Evolutionary conservation across 2,888 invertebrate genomes (phyloP).

Genomic region (Drosophila aldrichi): DNA sequence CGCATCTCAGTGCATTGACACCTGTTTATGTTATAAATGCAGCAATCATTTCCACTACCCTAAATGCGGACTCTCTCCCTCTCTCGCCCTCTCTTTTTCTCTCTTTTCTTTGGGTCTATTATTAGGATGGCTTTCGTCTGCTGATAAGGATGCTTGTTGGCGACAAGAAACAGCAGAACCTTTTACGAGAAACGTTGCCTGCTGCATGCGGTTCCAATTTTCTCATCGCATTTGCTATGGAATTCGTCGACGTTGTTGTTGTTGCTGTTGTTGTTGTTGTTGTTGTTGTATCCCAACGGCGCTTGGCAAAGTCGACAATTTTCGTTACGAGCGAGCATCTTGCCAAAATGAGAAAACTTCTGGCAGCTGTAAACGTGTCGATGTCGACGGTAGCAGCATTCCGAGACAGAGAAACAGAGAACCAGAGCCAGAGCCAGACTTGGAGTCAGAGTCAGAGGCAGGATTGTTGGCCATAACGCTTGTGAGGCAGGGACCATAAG

Average conservation of each 20-base stretch:
- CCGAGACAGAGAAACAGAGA: conserved; percentile 30
- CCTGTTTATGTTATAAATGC: conserved; percentile 14
- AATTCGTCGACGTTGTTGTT: conserved; percentile 23
- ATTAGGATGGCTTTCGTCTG: conserved; percentile 75
- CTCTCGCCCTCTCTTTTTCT: conserved; percentile 11
- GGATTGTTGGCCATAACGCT: conserved; percentile 48
- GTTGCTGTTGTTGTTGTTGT: not conserved
- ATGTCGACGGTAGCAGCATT: conserved; percentile 35
- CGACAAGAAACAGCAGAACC: conserved; percentile 64
- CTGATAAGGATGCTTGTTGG: conserved; percentile 67
- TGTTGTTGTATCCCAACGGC: conserved; percentile 57
- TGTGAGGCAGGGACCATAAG: conserved; percentile 59
- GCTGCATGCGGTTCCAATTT: conserved; percentile 62
- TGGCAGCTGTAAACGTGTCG: conserved; percentile 73
- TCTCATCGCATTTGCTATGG: conserved; percentile 27
- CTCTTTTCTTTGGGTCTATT: conserved; percentile 48
- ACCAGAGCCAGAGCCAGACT: conserved; percentile 12
- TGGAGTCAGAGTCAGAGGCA: conserved; percentile 18
- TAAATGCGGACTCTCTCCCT: not conserved
- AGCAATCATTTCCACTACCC: conserved; percentile 10
- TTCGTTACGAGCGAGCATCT: conserved; percentile 76
- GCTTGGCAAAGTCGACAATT: conserved; percentile 72
- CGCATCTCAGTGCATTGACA: conserved; percentile 42
- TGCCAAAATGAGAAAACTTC: conserved; percentile 80
- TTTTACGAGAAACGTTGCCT: conserved; percentile 77